These are phyloP conservation scores for Cinclus cinclus DNA, from an alignment of 2,113 vertebrate genomes.

Conservation along the genomic window DNA sequence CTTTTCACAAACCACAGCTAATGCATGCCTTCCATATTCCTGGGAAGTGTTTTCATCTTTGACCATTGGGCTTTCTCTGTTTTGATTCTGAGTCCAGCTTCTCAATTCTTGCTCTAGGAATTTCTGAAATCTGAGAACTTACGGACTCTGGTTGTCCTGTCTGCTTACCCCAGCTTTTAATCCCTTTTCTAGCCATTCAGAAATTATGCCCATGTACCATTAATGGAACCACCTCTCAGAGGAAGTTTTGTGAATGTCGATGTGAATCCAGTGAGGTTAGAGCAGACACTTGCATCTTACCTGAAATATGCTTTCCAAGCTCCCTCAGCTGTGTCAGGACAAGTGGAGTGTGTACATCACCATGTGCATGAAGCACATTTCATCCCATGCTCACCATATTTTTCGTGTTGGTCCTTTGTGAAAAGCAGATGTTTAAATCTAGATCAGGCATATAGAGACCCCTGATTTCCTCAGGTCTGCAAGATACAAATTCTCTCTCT, in stretches of 20 bases:
- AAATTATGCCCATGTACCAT: neutral
- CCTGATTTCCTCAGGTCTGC: neutral
- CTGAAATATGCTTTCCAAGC: neutral
- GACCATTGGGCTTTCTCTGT: neutral
- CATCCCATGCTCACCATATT: neutral
- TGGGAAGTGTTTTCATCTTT: neutral
- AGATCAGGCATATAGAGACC: neutral
- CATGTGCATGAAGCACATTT: neutral
- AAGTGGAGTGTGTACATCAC: neutral
- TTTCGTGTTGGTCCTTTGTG: accelerated
- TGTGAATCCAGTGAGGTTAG: neutral
- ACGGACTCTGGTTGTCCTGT: neutral
- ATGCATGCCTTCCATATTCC: neutral
- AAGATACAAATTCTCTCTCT: neutral
- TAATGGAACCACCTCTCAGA: neutral
- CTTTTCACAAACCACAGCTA: neutral
- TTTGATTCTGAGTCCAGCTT: neutral
- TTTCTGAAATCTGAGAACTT: neutral
- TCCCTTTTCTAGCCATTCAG: neutral
- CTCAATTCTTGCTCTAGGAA: neutral
- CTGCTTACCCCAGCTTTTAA: neutral
- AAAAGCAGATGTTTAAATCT: neutral
- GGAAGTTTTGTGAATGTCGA: neutral
- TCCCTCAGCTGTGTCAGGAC: neutral
- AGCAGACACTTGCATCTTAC: neutral